Percentiles rank a stretch among this genome's conserved stretches.
Evolutionary conservation across 2,888 invertebrate genomes (phyloP).

Genomic region (Yponomeuta evonymella): DNA sequence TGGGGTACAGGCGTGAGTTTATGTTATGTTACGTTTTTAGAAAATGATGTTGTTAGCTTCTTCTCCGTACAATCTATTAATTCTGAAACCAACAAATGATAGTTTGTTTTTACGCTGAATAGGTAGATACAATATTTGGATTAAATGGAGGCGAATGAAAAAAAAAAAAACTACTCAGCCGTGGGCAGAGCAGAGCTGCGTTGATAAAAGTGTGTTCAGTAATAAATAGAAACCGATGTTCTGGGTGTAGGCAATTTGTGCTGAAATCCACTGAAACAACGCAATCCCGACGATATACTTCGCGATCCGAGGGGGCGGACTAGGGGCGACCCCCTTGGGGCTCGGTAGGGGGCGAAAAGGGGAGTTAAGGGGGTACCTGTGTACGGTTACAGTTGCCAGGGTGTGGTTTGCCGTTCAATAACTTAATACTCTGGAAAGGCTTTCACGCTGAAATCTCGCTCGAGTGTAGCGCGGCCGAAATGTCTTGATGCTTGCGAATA

Average conservation of each 20-base stretch:
- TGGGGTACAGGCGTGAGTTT: too few species aligned
- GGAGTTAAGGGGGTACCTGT: constrained; percentile 41
- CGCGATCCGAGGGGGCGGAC: constrained; percentile 25
- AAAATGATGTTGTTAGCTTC: too few species aligned
- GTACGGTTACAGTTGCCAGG: constrained; percentile 67
- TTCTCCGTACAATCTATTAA: too few species aligned
- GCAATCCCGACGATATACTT: constrained; percentile 28
- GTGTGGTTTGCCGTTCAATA: constrained; percentile 77
- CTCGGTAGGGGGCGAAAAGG: constrained; percentile 26
- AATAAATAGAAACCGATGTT: not conserved
- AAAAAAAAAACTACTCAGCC: too few species aligned
- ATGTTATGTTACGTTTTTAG: too few species aligned
- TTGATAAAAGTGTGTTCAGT: too few species aligned
- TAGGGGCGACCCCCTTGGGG: constrained; percentile 16
- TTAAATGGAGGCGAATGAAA: too few species aligned
- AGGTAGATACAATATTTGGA: too few species aligned
- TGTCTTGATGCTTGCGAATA: constrained; percentile 41
- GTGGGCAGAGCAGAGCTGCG: too few species aligned
- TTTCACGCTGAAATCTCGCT: constrained; percentile 74
- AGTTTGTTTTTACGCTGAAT: too few species aligned
- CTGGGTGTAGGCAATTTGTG: constrained; percentile 17
- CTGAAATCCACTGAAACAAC: constrained; percentile 41
- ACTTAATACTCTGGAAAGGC: constrained; percentile 76
- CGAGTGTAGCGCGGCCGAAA: constrained; percentile 35
- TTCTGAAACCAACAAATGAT: too few species aligned